These are phyloP conservation scores for Chrysolina americana DNA, from an alignment of 2,888 invertebrate genomes.

Conservation along the genomic window DNA sequence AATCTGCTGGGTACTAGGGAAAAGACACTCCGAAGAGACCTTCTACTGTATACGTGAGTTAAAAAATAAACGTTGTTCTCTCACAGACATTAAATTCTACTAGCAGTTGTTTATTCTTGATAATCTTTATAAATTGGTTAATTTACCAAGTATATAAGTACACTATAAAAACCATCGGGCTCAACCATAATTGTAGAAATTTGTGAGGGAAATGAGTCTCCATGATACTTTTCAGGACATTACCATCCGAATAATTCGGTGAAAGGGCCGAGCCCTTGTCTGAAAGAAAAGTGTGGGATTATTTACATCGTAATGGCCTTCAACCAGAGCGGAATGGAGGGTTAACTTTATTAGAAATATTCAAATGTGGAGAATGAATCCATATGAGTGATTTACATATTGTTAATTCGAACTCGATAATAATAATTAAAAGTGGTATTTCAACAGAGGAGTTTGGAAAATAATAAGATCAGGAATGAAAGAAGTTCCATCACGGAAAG, in stretches of 20 bases:
- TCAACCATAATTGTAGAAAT: constrained; percentile 50
- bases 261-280: constrained; percentile 17
- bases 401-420: not conserved
- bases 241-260: constrained; percentile 40
- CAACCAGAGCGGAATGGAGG: not conserved
- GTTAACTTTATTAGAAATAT: constrained; percentile 1
- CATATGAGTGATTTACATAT: not conserved
- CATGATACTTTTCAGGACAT: constrained; percentile 40
- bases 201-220: constrained; percentile 55
- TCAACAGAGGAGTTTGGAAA: no score
- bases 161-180: constrained; percentile 49
- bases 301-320: constrained; percentile 39
- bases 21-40: no score
- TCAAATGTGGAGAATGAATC: not conserved
- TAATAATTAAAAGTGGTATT: not conserved
- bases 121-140: constrained; percentile 55
- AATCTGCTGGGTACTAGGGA: no score
- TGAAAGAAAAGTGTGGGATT: constrained; percentile 27
- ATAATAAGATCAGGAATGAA: no score
- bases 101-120: constrained; percentile 32
- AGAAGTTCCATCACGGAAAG: no score
- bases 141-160: constrained; percentile 54
- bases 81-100: not conserved
- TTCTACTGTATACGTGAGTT: not conserved
- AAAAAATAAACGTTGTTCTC: not conserved